A percentile compares a stretch with the other conserved stretches of the same genome.
Evolutionary conservation across 2,888 invertebrate genomes (phyloP).

Genomic region (Coleophora deauratella): DNA sequence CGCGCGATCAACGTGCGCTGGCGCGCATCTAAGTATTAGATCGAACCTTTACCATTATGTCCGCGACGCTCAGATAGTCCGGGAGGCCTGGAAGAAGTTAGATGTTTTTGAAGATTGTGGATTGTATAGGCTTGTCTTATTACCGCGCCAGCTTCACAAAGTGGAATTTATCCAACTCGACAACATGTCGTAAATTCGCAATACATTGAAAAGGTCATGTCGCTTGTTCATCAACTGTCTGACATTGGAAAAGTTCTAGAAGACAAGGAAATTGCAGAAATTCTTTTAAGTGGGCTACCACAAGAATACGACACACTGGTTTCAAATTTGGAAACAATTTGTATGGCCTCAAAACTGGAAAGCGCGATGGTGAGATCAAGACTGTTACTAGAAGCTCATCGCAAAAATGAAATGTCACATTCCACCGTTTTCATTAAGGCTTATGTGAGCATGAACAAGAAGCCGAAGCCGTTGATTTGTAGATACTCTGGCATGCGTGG

Average conservation of each 20-base stretch:
- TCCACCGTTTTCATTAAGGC: neutral
- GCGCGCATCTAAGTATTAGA: neutral
- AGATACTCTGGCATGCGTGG: neutral
- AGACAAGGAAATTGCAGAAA: too few species aligned
- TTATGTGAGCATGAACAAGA: neutral
- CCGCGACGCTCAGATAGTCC: neutral
- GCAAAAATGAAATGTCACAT: neutral
- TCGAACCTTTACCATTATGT: neutral
- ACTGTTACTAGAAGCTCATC: neutral
- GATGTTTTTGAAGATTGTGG: constrained; percentile 8
- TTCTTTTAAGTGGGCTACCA: too few species aligned
- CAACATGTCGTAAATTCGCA: constrained; percentile 5
- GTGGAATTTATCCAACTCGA: constrained; percentile 1
- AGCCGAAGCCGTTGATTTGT: too few species aligned
- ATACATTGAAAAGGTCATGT: constrained; percentile 6
- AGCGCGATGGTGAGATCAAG: neutral
- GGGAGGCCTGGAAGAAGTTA: neutral
- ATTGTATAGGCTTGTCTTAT: constrained; percentile 5
- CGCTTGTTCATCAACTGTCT: constrained; percentile 6
- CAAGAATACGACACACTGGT: too few species aligned
- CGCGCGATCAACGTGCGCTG: neutral
- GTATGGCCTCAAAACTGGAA: neutral
- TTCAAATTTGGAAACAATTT: neutral
- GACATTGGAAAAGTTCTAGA: constrained; percentile 7
- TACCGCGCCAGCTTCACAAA: constrained; percentile 7